Percentiles rank a stretch among this genome's conserved stretches.
Evolutionary conservation across 23 tunicate genomes (phyloP).

Genomic region (Trididemnum nubilum): DNA sequence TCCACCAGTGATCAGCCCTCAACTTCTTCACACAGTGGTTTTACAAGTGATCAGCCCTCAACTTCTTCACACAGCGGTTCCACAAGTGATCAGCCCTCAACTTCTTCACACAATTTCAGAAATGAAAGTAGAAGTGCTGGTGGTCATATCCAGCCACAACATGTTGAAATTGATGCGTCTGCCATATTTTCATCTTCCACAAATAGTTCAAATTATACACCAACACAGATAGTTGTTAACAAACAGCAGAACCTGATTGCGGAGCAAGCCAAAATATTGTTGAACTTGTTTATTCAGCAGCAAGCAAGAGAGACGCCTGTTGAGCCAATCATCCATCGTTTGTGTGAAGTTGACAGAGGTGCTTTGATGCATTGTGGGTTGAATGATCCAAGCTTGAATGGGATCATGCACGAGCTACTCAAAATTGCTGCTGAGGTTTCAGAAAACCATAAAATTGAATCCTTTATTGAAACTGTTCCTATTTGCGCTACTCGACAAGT

Average conservation of each 20-base stretch:
- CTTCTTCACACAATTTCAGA: no score
- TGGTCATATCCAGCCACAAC: no score
- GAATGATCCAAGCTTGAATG: constrained; percentile 34
- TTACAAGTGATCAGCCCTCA: no score
- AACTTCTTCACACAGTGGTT: no score
- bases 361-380: constrained; percentile 12
- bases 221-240: neutral
- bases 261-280: constrained; percentile 21
- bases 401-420: constrained; percentile 25
- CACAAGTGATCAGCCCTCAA: no score
- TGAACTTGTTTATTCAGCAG: constrained; percentile 37
- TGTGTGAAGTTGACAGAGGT: constrained; percentile 27
- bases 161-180: no score
- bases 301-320: constrained; percentile 25
- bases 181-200: no score
- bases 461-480: constrained; percentile 58
- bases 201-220: no score
- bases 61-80: no score
- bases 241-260: constrained; percentile 16
- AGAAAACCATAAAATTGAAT: constrained; percentile 13
- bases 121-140: no score
- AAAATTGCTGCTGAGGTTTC: constrained; percentile 56
- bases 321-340: constrained; percentile 34
- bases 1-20: no score
- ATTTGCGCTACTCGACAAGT: constrained; percentile 43